phyloP scores from a whole-genome alignment of 53 echinoderm and acorn worm species.

The Pentamera pediparva region DNA sequence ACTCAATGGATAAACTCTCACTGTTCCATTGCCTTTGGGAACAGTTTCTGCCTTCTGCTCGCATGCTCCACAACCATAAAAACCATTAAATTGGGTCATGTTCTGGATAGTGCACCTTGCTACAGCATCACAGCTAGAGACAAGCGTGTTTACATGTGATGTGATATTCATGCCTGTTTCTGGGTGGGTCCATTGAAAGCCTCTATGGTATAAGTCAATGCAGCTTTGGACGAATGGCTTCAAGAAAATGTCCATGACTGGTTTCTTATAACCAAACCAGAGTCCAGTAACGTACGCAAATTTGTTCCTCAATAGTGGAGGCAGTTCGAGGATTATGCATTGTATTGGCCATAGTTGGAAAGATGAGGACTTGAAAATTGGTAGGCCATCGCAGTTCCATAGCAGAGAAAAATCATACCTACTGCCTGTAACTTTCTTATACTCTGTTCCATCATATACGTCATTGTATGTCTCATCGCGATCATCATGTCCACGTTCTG shows the following conservation, averaged over 20 bases:
- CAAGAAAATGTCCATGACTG: conserved; percentile 26
- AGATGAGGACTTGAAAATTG: conserved; percentile 49
- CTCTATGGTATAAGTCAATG: not conserved
- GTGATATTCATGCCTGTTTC: not conserved
- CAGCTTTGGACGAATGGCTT: conserved; percentile 37
- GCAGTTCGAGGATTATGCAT: conserved; percentile 28
- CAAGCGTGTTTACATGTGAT: conserved; percentile 10
- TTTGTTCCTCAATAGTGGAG: conserved; percentile 37
- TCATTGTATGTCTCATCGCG: not conserved
- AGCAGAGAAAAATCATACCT: conserved; percentile 22
- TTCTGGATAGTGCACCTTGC: conserved; percentile 11
- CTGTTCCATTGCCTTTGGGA: not conserved
- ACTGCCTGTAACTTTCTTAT: not conserved
- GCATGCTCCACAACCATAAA: not conserved
- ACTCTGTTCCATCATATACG: not conserved
- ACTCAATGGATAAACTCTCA: not conserved
- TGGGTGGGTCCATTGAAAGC: conserved; percentile 7
- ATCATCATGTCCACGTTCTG: not conserved
- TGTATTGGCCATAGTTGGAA: conserved; percentile 55
- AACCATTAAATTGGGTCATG: not conserved
- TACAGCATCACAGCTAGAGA: conserved; percentile 35
- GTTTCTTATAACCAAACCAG: conserved; percentile 47
- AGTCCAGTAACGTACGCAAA: conserved; percentile 32
- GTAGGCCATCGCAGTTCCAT: conserved; percentile 53
- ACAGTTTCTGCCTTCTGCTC: not conserved